Conservation (phyloP, 2,797 vertebrate species). For the Phataginus tetradactyla region DNA sequence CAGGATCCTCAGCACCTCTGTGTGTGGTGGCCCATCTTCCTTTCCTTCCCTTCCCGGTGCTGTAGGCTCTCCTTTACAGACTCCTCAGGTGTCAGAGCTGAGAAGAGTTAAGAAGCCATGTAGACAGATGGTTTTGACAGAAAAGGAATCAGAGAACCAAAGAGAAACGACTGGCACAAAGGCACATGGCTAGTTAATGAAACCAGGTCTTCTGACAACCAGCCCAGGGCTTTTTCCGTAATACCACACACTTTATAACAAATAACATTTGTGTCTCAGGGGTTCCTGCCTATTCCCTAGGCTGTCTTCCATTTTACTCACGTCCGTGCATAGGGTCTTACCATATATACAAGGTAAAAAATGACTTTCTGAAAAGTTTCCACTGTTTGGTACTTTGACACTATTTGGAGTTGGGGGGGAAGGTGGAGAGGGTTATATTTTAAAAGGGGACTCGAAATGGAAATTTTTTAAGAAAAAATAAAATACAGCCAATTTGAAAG, state of each 20-base stretch:
- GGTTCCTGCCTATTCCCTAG: background rate
- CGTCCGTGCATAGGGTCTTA: background rate
- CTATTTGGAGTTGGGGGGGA: background rate
- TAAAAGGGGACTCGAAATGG: background rate
- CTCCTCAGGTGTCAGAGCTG: background rate
- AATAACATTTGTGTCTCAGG: background rate
- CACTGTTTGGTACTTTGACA: conserved; percentile 15
- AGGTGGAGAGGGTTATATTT: background rate
- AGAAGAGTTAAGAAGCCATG: conserved; percentile 8
- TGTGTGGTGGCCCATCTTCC: background rate
- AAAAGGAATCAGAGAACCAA: conserved; percentile 22
- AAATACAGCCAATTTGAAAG: conserved; percentile 52
- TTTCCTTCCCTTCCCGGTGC: background rate
- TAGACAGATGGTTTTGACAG: background rate
- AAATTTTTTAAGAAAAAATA: conserved; percentile 44
- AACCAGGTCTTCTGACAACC: background rate
- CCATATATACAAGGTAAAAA: background rate
- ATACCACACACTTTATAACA: background rate
- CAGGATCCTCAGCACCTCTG: background rate
- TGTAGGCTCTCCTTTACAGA: background rate
- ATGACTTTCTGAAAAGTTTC: conserved; percentile 48
- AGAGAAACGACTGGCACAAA: background rate
- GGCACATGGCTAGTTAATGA: background rate
- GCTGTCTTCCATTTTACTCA: conserved; percentile 16
- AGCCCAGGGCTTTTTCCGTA: background rate